These are phyloP conservation scores for Euwallacea fornicatus DNA, from an alignment of 1,140 invertebrate genomes.

Conservation along the genomic window DNA sequence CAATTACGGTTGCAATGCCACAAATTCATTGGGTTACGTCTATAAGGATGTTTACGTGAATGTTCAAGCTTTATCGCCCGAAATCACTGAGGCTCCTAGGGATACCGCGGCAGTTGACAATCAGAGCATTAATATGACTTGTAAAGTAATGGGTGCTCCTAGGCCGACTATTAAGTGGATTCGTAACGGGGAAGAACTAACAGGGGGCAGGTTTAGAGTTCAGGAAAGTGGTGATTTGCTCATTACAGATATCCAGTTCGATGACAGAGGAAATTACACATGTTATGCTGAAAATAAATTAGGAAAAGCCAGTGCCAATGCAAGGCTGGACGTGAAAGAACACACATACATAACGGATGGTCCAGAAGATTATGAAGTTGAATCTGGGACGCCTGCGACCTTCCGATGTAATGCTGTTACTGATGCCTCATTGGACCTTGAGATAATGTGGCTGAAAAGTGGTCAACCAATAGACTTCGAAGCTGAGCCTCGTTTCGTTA, in stretches of 20 bases:
- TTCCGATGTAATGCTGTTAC: constrained; percentile 91
- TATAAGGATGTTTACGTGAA: constrained; percentile 98
- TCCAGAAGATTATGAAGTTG: constrained; percentile 89
- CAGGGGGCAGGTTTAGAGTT: constrained; percentile 78
- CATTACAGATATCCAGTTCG: constrained; percentile 79
- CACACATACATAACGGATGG: constrained; percentile 81
- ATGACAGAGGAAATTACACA: constrained; percentile 85
- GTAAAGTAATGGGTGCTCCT: constrained; percentile 94
- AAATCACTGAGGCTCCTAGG: constrained; percentile 82
- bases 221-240: constrained; percentile 79
- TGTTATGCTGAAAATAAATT: constrained; percentile 95
- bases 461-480: constrained; percentile 86
- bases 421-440: constrained; percentile 76
- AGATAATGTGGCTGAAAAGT: constrained; percentile 88
- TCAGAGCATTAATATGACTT: constrained; percentile 78
- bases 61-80: constrained; percentile 87
- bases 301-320: constrained; percentile 74
- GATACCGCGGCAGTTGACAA: constrained; percentile 83
- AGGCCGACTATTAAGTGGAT: constrained; percentile 94
- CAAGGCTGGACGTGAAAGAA: constrained; percentile 80
- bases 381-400: constrained; percentile 84
- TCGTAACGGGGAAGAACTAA: constrained; percentile 77
- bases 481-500: constrained; percentile 77
- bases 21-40: constrained; percentile 96
- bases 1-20: constrained; percentile 98